Percentiles rank a stretch among this genome's conserved stretches.
These are phyloP conservation scores for Yponomeuta sedellus DNA, from an alignment of 2,888 invertebrate species.

Conservation along the genomic window DNA sequence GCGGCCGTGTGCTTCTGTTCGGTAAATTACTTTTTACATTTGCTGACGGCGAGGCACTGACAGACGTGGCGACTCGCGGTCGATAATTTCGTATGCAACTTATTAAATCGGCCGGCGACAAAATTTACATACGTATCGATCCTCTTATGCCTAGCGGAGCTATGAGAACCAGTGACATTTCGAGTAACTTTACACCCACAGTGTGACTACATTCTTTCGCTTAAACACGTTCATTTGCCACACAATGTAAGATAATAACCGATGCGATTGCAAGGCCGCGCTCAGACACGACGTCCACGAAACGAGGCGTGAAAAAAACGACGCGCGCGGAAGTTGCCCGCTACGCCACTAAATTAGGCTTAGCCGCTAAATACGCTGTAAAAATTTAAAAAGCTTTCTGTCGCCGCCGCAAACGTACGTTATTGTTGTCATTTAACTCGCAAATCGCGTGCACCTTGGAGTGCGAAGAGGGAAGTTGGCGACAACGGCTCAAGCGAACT, in stretches of 20 bases:
- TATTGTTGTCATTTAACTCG: constrained; percentile 33
- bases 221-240: not conserved
- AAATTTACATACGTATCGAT: not conserved
- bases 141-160: not conserved
- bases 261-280: not conserved
- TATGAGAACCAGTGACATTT: not conserved
- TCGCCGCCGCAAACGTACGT: constrained; percentile 28
- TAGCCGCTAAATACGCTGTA: constrained; percentile 25
- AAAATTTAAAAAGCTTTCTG: constrained; percentile 32
- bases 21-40: constrained; percentile 45
- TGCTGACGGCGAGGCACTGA: constrained; percentile 20
- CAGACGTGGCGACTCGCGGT: not conserved
- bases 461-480: constrained; percentile 35
- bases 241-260: not conserved
- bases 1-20: constrained; percentile 39
- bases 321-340: not conserved
- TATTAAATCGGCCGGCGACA: not conserved
- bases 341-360: constrained; percentile 9
- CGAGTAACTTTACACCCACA: not conserved
- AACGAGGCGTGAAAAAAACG: not conserved
- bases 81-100: not conserved
- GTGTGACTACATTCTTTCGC: not conserved
- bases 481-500: constrained; percentile 15
- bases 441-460: constrained; percentile 36
- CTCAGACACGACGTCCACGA: not conserved